Percentiles rank a stretch among this genome's conserved stretches.
These are phyloP conservation scores for Chydorus sphaericus DNA, from an alignment of 2,888 invertebrate genomes.

Conservation along the genomic window DNA sequence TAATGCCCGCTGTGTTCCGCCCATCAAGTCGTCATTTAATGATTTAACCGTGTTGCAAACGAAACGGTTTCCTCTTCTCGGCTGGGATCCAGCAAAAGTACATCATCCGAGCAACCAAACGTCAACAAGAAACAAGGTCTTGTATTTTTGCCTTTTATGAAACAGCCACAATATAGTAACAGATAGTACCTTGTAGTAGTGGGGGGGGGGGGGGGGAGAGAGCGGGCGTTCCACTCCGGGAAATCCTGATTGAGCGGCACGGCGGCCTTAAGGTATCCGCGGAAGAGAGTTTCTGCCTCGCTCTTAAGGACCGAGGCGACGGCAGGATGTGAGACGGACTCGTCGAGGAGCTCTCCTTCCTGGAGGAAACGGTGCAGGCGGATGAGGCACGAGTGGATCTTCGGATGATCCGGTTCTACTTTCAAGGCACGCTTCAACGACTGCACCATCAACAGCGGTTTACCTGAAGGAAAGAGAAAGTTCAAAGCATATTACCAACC, in stretches of 20 bases:
- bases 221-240: conserved; percentile 41
- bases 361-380: conserved; percentile 43
- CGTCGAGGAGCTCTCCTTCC: conserved; percentile 27
- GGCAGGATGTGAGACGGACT: conserved; percentile 29
- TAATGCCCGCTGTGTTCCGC: conserved; percentile 38
- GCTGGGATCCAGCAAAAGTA: conserved; percentile 52
- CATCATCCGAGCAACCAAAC: too few species aligned
- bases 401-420: conserved; percentile 56
- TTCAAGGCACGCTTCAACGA: conserved; percentile 78
- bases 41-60: conserved; percentile 33
- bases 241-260: conserved; percentile 51
- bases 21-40: conserved; percentile 30
- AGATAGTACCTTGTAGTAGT: conserved; percentile 50
- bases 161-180: background rate
- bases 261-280: conserved; percentile 35
- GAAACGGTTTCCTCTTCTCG: conserved; percentile 48
- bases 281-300: conserved; percentile 40
- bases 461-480: conserved; percentile 50
- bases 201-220: conserved; percentile 61
- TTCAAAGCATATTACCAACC: too few species aligned
- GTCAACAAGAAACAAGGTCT: too few species aligned
- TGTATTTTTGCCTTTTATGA: too few species aligned
- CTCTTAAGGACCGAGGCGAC: conserved; percentile 37
- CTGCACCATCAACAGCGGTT: conserved; percentile 86
- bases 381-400: conserved; percentile 72